Percentiles rank a stretch among this genome's conserved stretches.
These are phyloP conservation scores for Eristalis tenax DNA, from an alignment of 2,888 invertebrate genomes.

Conservation along the genomic window DNA sequence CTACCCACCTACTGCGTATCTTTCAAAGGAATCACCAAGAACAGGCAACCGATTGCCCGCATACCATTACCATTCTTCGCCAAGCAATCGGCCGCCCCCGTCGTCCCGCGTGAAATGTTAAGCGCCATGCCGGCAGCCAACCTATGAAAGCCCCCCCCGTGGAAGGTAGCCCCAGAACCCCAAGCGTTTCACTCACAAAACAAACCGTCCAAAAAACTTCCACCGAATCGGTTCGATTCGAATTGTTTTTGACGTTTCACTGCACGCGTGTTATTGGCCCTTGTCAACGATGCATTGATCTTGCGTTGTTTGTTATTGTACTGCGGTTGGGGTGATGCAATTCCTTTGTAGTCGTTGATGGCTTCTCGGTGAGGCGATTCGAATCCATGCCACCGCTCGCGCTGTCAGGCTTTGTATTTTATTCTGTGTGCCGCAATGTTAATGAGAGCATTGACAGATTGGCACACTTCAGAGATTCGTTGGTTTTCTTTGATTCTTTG, in stretches of 20 bases:
- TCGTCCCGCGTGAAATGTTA: neutral
- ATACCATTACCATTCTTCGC: neutral
- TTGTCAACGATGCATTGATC: slow-evolving; percentile 52
- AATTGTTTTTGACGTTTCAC: slow-evolving; percentile 29
- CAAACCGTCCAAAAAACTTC: neutral
- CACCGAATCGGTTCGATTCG: neutral
- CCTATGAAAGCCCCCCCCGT: neutral
- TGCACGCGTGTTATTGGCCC: slow-evolving; percentile 44
- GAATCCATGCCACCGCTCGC: neutral
- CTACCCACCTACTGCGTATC: neutral
- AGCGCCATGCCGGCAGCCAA: neutral
- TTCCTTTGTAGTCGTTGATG: slow-evolving; percentile 31
- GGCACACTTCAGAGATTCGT: slow-evolving; percentile 31
- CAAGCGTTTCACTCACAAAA: neutral
- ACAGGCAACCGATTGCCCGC: neutral
- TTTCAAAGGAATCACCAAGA: neutral
- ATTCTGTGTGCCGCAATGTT: slow-evolving; percentile 39
- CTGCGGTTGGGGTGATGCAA: slow-evolving; percentile 30
- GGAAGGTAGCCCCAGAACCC: neutral
- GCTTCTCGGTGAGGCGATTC: neutral
- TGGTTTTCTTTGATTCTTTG: slow-evolving; percentile 53
- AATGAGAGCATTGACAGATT: slow-evolving; percentile 64
- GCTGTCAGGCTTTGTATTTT: slow-evolving; percentile 32
- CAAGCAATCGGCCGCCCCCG: neutral
- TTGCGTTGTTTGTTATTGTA: slow-evolving; percentile 51